Evolutionary conservation across 92 coral and sea anemone species (phyloP).

Genomic region (Blastomussa wellsi): DNA sequence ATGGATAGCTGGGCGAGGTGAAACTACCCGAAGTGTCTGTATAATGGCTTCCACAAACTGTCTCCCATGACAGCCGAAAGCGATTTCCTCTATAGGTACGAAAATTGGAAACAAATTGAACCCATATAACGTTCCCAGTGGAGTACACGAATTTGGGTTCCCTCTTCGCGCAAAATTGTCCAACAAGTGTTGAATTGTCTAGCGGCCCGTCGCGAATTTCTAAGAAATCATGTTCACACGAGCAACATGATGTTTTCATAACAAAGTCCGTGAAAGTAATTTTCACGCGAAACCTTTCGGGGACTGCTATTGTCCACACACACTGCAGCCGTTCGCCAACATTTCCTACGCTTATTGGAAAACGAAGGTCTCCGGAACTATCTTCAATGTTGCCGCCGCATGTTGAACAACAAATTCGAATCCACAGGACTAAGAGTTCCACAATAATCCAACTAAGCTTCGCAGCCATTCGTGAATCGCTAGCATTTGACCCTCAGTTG

Average conservation of each 20-base stretch:
- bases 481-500: constrained; percentile 41
- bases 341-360: constrained; percentile 60
- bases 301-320: constrained; percentile 73
- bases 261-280: constrained; percentile 80
- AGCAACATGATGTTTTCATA: constrained; percentile 86
- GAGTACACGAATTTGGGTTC: constrained; percentile 81
- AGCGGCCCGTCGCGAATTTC: constrained; percentile 89
- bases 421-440: constrained; percentile 29
- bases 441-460: constrained; percentile 23
- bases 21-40: constrained; percentile 64
- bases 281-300: constrained; percentile 71
- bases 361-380: constrained; percentile 61
- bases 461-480: constrained; percentile 39
- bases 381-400: constrained; percentile 53
- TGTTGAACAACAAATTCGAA: constrained; percentile 27
- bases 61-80: constrained; percentile 76
- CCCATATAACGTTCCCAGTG: constrained; percentile 68
- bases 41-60: constrained; percentile 86
- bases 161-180: constrained; percentile 86
- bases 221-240: constrained; percentile 82
- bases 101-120: constrained; percentile 75
- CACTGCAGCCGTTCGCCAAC: constrained; percentile 65
- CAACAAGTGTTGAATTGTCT: constrained; percentile 80
- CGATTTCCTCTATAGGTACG: constrained; percentile 66
- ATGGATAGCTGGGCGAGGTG: constrained; percentile 70